Conservation (phyloP, 1,140 invertebrate genomes). For the Wasmannia auropunctata region DNA sequence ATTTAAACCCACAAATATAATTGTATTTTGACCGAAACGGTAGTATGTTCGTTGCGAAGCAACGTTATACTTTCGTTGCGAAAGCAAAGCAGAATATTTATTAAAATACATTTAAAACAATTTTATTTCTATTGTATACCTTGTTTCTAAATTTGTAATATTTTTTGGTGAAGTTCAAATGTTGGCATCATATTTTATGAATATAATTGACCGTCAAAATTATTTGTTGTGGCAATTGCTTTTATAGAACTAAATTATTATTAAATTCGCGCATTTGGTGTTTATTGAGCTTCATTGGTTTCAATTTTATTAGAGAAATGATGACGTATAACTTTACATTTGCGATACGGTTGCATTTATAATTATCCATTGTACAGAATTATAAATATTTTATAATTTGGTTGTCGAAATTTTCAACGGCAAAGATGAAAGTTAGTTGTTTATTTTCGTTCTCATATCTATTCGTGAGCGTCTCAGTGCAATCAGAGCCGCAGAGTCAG, state of each 20-base stretch:
- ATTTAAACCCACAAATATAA: background rate
- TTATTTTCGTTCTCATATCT: conserved; percentile 11
- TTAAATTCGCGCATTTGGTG: no score
- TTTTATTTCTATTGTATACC: background rate
- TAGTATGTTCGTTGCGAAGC: background rate
- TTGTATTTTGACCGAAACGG: background rate
- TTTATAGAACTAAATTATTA: background rate
- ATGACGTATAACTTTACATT: no score
- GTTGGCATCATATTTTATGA: background rate
- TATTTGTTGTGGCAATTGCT: background rate
- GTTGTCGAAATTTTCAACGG: background rate
- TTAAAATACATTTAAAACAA: background rate
- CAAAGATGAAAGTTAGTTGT: background rate
- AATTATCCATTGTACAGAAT: conserved; percentile 5
- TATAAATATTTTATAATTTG: background rate
- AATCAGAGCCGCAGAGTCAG: conserved; percentile 19
- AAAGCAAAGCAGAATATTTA: background rate
- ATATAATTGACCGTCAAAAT: background rate
- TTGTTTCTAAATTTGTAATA: background rate
- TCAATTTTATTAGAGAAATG: no score
- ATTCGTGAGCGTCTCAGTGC: background rate
- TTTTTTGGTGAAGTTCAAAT: background rate
- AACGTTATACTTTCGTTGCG: background rate
- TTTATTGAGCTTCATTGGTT: no score
- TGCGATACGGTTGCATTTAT: background rate